phyloP scores from a whole-genome alignment of 2,888 invertebrate species.

The Meghimatium bilineatum region DNA sequence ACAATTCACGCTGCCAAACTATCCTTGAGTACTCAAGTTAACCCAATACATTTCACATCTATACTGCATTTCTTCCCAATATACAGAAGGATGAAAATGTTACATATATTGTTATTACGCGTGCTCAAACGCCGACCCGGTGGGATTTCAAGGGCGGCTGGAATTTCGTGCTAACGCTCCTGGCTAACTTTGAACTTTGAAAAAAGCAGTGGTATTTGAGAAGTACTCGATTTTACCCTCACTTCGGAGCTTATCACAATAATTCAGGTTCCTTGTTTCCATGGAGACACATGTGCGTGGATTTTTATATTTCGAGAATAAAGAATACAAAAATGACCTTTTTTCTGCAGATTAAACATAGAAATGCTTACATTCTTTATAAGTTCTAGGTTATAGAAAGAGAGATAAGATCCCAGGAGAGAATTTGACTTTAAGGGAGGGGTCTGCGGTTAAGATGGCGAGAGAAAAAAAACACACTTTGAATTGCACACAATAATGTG shows the following conservation, averaged over 20 bases:
- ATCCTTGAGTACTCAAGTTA: not conserved
- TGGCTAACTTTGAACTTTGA: conserved; percentile 48
- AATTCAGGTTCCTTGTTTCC: conserved; percentile 33
- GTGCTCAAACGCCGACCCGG: conserved; percentile 29
- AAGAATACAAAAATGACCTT: conserved; percentile 14
- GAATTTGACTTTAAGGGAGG: not conserved
- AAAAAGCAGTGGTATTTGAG: conserved; percentile 45
- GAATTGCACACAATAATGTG: not conserved
- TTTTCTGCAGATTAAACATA: conserved; percentile 32
- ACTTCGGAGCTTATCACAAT: conserved; percentile 23
- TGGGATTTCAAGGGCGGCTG: conserved; percentile 43
- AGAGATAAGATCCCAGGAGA: not conserved
- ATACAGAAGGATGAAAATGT: conserved; percentile 13
- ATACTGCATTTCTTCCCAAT: not conserved
- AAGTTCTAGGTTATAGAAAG: not conserved
- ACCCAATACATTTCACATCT: not conserved
- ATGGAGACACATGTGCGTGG: conserved; percentile 33
- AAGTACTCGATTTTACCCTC: conserved; percentile 31
- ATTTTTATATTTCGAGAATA: conserved; percentile 11
- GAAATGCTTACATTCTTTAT: conserved; percentile 24
- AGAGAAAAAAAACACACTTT: conserved; percentile 16
- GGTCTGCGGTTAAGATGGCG: not conserved
- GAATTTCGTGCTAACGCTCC: conserved; percentile 34
- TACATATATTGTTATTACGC: conserved; percentile 36
- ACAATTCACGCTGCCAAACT: not conserved